Evolutionary conservation across 1,140 invertebrate species (phyloP).

Genomic region (Formica selysi): DNA sequence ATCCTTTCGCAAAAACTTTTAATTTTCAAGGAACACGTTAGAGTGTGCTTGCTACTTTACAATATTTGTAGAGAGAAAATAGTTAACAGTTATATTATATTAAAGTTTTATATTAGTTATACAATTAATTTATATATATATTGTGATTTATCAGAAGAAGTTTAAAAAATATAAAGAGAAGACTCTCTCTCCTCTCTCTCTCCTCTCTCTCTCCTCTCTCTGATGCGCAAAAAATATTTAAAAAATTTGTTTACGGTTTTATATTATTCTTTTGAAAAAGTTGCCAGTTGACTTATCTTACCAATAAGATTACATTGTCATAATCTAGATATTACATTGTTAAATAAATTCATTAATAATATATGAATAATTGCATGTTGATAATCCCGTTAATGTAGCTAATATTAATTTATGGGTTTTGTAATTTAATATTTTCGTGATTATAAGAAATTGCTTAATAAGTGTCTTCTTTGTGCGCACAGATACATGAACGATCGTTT

Average conservation of each 20-base stretch:
- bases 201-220: too few species aligned
- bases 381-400: too few species aligned
- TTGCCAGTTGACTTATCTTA: background rate
- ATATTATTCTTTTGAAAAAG: background rate
- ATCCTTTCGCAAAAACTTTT: constrained; percentile 17
- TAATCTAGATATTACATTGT: constrained; percentile 10
- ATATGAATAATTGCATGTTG: background rate
- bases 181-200: background rate
- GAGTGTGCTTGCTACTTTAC: background rate
- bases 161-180: background rate
- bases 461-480: constrained; percentile 3
- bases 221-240: background rate
- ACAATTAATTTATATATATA: too few species aligned
- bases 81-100: constrained; percentile 4
- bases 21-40: constrained; percentile 18
- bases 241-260: background rate
- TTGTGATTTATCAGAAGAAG: constrained; percentile 2
- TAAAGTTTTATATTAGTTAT: too few species aligned
- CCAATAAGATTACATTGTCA: background rate
- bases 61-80: constrained; percentile 8
- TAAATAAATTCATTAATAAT: constrained; percentile 11
- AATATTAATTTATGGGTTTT: background rate
- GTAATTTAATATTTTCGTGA: background rate
- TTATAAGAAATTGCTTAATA: constrained; percentile 11
- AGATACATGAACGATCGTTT: background rate